Percentiles rank a stretch among this genome's conserved stretches.
These are phyloP conservation scores for Bathynomus jamesi DNA, from an alignment of 1,140 invertebrate genomes.

Conservation along the genomic window DNA sequence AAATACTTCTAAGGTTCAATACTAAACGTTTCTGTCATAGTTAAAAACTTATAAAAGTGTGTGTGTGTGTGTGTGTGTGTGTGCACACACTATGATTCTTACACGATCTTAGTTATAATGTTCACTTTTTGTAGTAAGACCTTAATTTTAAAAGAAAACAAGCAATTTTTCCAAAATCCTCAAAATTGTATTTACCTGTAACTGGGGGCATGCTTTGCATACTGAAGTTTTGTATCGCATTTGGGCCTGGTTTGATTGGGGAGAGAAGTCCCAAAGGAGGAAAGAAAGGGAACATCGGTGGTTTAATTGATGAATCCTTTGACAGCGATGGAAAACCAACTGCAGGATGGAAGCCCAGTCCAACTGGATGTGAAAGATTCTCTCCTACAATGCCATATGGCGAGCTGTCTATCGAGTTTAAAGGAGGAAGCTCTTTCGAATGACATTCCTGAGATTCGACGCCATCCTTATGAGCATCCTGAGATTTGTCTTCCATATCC, in stretches of 20 bases:
- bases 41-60: too few relatives aligned
- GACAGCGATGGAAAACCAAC: neutral
- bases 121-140: too few relatives aligned
- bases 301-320: neutral
- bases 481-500: conserved; percentile 12
- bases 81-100: too few relatives aligned
- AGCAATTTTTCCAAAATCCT: too few relatives aligned
- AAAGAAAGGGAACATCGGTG: neutral
- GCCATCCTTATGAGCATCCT: neutral
- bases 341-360: neutral
- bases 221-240: neutral
- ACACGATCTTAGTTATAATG: too few relatives aligned
- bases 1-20: too few relatives aligned
- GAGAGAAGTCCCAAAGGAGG: neutral
- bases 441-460: neutral
- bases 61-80: too few relatives aligned
- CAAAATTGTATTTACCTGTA: neutral
- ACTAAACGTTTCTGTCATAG: too few relatives aligned
- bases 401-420: neutral
- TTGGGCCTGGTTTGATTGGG: neutral
- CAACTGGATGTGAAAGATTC: neutral
- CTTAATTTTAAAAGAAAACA: too few relatives aligned
- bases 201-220: neutral
- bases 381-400: neutral
- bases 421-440: neutral